phyloP scores from a whole-genome alignment of 2,797 vertebrate species.

The Sebastes diploproa region DNA sequence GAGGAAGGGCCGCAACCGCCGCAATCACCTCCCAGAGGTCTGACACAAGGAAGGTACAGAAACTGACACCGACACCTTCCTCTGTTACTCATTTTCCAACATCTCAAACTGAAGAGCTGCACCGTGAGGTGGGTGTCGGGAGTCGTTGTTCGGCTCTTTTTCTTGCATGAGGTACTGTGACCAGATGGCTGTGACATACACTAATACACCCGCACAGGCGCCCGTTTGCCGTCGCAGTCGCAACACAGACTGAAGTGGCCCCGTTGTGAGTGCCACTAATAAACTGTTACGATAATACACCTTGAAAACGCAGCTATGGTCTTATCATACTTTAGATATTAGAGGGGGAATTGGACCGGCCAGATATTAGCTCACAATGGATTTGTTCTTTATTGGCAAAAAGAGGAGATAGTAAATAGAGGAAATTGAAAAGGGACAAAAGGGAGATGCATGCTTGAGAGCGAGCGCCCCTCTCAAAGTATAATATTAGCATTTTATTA shows the following conservation, averaged over 20 bases:
- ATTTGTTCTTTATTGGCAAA: background rate
- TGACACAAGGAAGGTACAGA: constrained; percentile 60
- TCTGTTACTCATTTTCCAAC: constrained; percentile 11
- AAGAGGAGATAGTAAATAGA: background rate
- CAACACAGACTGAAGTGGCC: constrained; percentile 16
- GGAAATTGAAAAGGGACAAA: constrained; percentile 29
- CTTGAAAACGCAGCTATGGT: background rate
- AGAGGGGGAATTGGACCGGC: background rate
- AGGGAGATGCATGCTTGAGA: constrained; percentile 44
- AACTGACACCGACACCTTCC: constrained; percentile 19
- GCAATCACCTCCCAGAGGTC: constrained; percentile 89
- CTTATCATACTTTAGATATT: constrained; percentile 3
- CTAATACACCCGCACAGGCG: constrained; percentile 21
- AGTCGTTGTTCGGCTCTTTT: constrained; percentile 13
- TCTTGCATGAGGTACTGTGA: constrained; percentile 69
- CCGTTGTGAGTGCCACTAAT: background rate
- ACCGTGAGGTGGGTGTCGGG: constrained; percentile 21
- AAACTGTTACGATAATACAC: constrained; percentile 7
- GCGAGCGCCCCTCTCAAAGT: background rate
- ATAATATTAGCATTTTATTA: constrained; percentile 17
- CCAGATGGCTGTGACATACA: constrained; percentile 69
- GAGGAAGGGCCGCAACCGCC: constrained; percentile 94
- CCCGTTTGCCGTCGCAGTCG: constrained; percentile 1
- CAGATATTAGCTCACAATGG: background rate
- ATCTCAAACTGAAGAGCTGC: constrained; percentile 47